Evolutionary conservation across 1,140 invertebrate species (phyloP).

Genomic region (Eubasilissa regina): DNA sequence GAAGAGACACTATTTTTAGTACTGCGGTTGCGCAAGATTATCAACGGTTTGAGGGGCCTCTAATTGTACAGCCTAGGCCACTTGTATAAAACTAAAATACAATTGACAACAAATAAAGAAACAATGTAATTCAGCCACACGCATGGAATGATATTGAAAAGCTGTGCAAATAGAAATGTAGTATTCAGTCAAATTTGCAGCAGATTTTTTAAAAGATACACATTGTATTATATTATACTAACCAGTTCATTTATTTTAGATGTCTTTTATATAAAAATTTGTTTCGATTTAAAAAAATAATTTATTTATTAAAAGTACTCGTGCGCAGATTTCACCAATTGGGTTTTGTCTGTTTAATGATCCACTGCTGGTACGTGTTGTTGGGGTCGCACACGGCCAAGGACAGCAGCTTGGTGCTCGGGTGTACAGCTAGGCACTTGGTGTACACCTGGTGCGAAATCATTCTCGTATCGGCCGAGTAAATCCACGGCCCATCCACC

Average conservation of each 20-base stretch:
- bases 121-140: too few relatives aligned
- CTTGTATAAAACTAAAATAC: too few relatives aligned
- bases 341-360: conserved; percentile 84
- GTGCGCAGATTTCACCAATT: conserved; percentile 73
- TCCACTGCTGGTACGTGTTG: conserved; percentile 92
- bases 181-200: conserved; percentile 30
- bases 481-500: conserved; percentile 94
- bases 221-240: background rate
- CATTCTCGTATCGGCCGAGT: conserved; percentile 83
- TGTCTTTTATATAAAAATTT: background rate
- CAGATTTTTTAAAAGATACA: conserved; percentile 5
- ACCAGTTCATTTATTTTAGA: background rate
- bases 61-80: too few relatives aligned
- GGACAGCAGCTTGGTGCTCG: conserved; percentile 83
- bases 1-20: too few relatives aligned
- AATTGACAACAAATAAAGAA: too few relatives aligned
- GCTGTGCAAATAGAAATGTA: conserved; percentile 20
- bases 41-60: too few relatives aligned
- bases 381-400: conserved; percentile 86
- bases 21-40: too few relatives aligned
- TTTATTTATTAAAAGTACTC: conserved; percentile 8
- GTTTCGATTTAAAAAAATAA: conserved; percentile 15
- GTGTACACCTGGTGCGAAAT: conserved; percentile 85
- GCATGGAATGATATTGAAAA: background rate
- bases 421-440: conserved; percentile 90